Conservation (phyloP, 2,888 invertebrate genomes). For the Poecilus cupreus region DNA sequence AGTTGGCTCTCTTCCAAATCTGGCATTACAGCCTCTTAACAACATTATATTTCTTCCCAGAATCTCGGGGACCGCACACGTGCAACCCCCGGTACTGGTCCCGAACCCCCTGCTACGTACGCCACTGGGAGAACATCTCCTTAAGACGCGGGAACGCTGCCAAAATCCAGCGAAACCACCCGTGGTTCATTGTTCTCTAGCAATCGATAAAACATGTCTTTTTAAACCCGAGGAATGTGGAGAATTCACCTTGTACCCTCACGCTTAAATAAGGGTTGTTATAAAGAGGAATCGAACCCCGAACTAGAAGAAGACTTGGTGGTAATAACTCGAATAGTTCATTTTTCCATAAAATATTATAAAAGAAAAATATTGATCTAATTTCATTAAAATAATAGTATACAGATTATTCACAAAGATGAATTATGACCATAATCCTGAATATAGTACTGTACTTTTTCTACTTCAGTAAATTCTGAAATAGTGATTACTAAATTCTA, state of each 20-base stretch:
- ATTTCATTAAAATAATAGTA: too few relatives aligned
- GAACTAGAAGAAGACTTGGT: neutral
- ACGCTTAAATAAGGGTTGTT: neutral
- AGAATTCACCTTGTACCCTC: slow-evolving; percentile 32
- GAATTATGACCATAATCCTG: too few relatives aligned
- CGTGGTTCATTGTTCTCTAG: slow-evolving; percentile 47
- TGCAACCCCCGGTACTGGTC: too few relatives aligned
- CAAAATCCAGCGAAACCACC: slow-evolving; percentile 10
- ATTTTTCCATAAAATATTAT: too few relatives aligned
- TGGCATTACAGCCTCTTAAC: slow-evolving; percentile 29
- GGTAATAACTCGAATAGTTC: too few relatives aligned
- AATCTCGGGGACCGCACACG: neutral
- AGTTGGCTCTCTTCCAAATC: slow-evolving; percentile 17
- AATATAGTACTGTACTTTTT: too few relatives aligned
- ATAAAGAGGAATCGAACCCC: neutral
- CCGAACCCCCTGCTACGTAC: neutral
- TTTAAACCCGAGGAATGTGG: slow-evolving; percentile 40
- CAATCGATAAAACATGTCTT: slow-evolving; percentile 55
- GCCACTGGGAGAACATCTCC: neutral
- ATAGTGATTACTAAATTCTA: too few relatives aligned
- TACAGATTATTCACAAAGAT: too few relatives aligned
- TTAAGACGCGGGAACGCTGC: slow-evolving; percentile 14
- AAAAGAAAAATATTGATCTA: too few relatives aligned
- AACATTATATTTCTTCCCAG: slow-evolving; percentile 24
- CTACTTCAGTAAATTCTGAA: too few relatives aligned